Evolutionary conservation across 2,888 invertebrate genomes (phyloP).

Genomic region (Strigamia crassipes): DNA sequence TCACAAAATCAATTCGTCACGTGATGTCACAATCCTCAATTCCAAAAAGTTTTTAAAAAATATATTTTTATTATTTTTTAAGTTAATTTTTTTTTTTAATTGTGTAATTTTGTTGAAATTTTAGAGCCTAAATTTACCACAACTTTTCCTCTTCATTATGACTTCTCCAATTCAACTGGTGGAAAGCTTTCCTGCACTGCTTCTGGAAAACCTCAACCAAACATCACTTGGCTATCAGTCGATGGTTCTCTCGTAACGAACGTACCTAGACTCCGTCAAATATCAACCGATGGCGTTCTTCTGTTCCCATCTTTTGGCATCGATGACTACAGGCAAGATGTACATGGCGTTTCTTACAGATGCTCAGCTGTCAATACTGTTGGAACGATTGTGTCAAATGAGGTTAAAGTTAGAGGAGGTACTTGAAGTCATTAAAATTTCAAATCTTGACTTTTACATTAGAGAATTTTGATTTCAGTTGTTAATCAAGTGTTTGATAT

Average conservation of each 20-base stretch:
- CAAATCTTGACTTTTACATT: too few relatives aligned
- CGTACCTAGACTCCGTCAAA: conserved; percentile 53
- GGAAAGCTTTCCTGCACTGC: conserved; percentile 55
- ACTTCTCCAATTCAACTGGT: conserved; percentile 56
- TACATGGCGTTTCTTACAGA: conserved; percentile 53
- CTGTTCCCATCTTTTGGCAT: conserved; percentile 50
- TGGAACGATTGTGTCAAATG: conserved; percentile 52
- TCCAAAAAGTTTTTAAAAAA: too few relatives aligned
- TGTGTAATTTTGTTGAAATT: neutral
- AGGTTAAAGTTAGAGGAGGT: conserved; percentile 53
- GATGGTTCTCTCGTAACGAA: conserved; percentile 54
- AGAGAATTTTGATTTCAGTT: neutral
- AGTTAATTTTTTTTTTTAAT: neutral
- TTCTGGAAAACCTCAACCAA: conserved; percentile 55
- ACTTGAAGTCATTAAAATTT: neutral
- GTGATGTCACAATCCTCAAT: neutral
- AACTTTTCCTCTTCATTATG: conserved; percentile 40
- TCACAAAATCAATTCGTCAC: neutral
- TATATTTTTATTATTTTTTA: neutral
- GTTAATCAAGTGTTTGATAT: conserved; percentile 20
- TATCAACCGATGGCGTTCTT: conserved; percentile 53
- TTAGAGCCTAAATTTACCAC: conserved; percentile 16
- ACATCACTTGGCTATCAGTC: conserved; percentile 54
- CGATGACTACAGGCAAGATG: conserved; percentile 51
- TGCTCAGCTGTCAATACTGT: conserved; percentile 52